Percentiles rank a stretch among this genome's conserved stretches.
phyloP scores from a whole-genome alignment of 2,797 vertebrate genomes.

The Gobio occitaniae region DNA sequence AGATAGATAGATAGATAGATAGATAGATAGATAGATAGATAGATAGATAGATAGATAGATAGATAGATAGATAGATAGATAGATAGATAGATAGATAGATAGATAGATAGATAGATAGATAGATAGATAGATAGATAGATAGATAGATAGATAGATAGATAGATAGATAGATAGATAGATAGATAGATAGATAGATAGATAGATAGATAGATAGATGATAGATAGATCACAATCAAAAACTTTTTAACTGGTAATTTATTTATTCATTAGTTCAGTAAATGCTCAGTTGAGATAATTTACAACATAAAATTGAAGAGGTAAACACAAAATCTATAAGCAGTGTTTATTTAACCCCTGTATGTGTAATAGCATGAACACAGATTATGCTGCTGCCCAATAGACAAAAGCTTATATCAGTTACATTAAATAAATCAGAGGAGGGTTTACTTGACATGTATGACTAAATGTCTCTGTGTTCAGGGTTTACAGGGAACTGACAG shows the following conservation, averaged over 20 bases:
- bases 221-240: not conserved
- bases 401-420: slow-evolving; percentile 28
- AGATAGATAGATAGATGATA: not conserved
- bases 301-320: not conserved
- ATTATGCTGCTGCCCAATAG: not conserved
- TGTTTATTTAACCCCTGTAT: not conserved
- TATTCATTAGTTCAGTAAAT: slow-evolving; percentile 37
- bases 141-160: not conserved
- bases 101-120: not conserved
- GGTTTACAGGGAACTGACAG: slow-evolving; percentile 36
- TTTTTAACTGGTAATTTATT: not conserved
- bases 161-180: not conserved
- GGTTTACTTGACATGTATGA: not conserved
- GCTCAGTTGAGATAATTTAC: not conserved
- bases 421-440: not conserved
- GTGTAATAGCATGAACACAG: slow-evolving; percentile 12
- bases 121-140: not conserved
- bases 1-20: not conserved
- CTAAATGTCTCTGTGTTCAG: not conserved
- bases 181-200: not conserved
- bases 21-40: not conserved
- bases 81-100: not conserved
- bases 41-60: not conserved
- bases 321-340: slow-evolving; percentile 3
- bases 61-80: not conserved